phyloP scores from a whole-genome alignment of 2,888 invertebrate species.

The Nasonia oneida region DNA sequence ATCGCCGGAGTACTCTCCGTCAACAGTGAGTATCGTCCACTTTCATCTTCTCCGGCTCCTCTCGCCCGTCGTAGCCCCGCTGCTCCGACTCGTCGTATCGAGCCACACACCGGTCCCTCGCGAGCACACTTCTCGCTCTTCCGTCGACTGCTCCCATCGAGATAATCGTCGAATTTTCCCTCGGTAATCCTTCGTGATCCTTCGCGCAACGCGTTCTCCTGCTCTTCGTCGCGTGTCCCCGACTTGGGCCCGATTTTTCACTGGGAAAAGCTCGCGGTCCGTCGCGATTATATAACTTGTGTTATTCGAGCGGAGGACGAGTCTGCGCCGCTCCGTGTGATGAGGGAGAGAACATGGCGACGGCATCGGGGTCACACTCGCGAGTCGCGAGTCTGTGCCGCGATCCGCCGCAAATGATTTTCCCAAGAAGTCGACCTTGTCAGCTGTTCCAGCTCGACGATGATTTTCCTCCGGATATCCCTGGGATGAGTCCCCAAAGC shows the following conservation, averaged over 20 bases:
- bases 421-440: not conserved
- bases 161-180: not conserved
- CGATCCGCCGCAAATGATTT: not conserved
- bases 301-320: conserved; percentile 31
- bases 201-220: not conserved
- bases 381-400: not conserved
- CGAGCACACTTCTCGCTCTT: not conserved
- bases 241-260: conserved; percentile 10
- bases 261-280: conserved; percentile 16
- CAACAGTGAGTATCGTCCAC: conserved; percentile 80
- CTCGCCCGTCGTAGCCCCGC: not conserved
- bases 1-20: conserved; percentile 80
- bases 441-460: not conserved
- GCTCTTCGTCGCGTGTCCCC: not conserved
- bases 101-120: not conserved
- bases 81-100: not conserved
- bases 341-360: conserved; percentile 50
- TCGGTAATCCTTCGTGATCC: not conserved
- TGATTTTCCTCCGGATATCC: not conserved
- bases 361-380: conserved; percentile 36
- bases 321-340: conserved; percentile 34
- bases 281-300: conserved; percentile 51
- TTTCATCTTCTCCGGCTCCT: not conserved
- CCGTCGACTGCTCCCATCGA: not conserved
- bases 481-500: not conserved